Base-by-base conservation (phyloP, 2,888 invertebrate species). In the Acleris holmiana region DNA sequence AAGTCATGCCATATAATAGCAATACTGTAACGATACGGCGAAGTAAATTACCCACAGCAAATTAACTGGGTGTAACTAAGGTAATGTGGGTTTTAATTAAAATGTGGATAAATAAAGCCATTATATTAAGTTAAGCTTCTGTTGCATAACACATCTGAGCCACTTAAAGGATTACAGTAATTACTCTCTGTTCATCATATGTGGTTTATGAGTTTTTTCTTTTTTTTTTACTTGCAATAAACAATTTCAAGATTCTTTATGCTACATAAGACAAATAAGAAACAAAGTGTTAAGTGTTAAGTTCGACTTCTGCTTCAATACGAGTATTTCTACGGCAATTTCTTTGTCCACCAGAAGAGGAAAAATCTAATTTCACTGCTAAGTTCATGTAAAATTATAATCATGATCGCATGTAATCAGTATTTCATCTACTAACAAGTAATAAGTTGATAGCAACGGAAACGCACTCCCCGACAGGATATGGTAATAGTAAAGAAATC, bases 1-100 rank as follows among this genome's bases (percentile, higher is more conserved):
- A 77, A 91, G 90, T 91, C 90, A 90, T 83, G 83, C 82, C 76
- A 85, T 84, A 89, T 90, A 91, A 90, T 88, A 86, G 88, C 86
- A 84, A 88, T 86, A 86, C 85, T 85, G 83, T 86, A 86, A 82
- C 81, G 80, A 79, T 79, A 72, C 75, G 79, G 82, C 80, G 79
- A 83, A 87, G 83, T 88, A 85, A 89, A 88, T 89, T 89, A 87
- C 86, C 83, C 83, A 82, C 76, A 75, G 74, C 71, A 70, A 88
- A 89, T 89, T 86, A 89, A 85, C 83, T 73, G 76, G 41, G 74
- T 80, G 80, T 84, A 83, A 78, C 72, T 76, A 46, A 18, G 60
- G 60, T 65, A 65, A 65, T 60, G 60, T 55, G 65, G 54, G 55
- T 65, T 65, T 60, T 65, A 65, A 65, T 60, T 55, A 65, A 60